phyloP scores from a whole-genome alignment of 2,797 vertebrate species.

The Brachymystax lenok region DNA sequence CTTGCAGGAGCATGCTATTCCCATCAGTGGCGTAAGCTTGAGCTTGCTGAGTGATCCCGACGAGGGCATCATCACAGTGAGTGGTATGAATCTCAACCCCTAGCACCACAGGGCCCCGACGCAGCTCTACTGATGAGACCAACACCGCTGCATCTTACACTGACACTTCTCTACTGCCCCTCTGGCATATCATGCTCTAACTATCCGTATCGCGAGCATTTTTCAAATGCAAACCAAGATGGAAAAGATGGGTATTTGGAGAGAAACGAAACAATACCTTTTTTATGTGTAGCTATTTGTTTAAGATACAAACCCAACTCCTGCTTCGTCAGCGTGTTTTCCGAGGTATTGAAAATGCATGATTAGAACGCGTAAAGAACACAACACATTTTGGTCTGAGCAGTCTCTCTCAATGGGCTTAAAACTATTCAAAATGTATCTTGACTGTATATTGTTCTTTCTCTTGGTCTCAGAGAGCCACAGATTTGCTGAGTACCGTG shows the following conservation, averaged over 20 bases:
- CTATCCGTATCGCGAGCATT: neutral
- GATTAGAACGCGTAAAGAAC: neutral
- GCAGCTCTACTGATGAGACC: neutral
- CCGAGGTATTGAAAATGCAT: neutral
- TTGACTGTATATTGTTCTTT: neutral
- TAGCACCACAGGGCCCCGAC: neutral
- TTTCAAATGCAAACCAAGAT: neutral
- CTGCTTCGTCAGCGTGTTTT: neutral
- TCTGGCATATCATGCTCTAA: neutral
- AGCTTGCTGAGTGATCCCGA: conserved; percentile 76
- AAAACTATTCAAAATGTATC: no score
- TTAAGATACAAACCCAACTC: neutral
- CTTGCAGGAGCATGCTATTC: conserved; percentile 73
- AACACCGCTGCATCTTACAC: neutral
- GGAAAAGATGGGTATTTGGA: neutral
- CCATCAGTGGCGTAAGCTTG: conserved; percentile 75
- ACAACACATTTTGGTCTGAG: neutral
- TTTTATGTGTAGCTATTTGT: neutral
- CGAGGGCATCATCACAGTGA: conserved; percentile 84
- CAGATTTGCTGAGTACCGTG: conserved; percentile 81
- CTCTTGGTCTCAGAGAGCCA: conserved; percentile 78
- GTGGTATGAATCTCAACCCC: conserved; percentile 46
- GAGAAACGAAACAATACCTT: neutral
- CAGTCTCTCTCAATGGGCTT: neutral
- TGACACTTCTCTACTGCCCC: neutral